phyloP scores from a whole-genome alignment of 1,140 invertebrate genomes.

The Papilio dardanus region DNA sequence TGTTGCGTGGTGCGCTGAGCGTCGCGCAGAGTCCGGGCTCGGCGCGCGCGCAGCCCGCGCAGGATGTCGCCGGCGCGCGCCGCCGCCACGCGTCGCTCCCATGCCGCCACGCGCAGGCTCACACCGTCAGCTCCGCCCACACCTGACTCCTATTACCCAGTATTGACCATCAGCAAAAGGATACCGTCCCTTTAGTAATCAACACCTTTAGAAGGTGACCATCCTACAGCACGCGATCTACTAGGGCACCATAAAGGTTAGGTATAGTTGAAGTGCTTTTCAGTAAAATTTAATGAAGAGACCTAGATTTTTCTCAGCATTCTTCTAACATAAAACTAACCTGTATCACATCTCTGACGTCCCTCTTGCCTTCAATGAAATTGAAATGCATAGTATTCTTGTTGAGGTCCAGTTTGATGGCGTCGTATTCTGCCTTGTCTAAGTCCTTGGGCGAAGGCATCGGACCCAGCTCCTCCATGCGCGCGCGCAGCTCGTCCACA shows the following conservation, averaged over 20 bases:
- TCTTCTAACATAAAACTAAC: too few relatives aligned
- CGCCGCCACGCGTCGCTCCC: constrained; percentile 85
- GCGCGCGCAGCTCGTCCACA: constrained; percentile 83
- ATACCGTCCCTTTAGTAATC: too few relatives aligned
- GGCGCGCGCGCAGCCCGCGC: constrained; percentile 81
- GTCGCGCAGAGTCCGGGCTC: constrained; percentile 81
- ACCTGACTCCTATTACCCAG: constrained; percentile 62
- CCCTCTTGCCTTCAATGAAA: constrained; percentile 81
- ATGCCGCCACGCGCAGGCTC: constrained; percentile 83
- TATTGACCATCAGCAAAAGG: too few relatives aligned
- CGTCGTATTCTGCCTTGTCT: constrained; percentile 61
- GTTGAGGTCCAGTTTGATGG: constrained; percentile 65
- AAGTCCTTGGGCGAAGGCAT: constrained; percentile 49
- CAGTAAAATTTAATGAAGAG: too few relatives aligned
- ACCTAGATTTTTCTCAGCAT: too few relatives aligned
- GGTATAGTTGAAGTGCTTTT: too few relatives aligned
- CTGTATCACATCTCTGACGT: constrained; percentile 77
- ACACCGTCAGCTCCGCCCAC: constrained; percentile 65
- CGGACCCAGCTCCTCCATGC: constrained; percentile 77
- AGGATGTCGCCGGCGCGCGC: constrained; percentile 84
- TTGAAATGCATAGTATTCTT: constrained; percentile 81
- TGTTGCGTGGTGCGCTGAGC: constrained; percentile 83
- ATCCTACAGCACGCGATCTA: too few relatives aligned
- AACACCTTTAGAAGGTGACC: too few relatives aligned
- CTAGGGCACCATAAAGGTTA: too few relatives aligned